phyloP scores from a whole-genome alignment of 2,888 invertebrate species.

The Andrena bicolor region DNA sequence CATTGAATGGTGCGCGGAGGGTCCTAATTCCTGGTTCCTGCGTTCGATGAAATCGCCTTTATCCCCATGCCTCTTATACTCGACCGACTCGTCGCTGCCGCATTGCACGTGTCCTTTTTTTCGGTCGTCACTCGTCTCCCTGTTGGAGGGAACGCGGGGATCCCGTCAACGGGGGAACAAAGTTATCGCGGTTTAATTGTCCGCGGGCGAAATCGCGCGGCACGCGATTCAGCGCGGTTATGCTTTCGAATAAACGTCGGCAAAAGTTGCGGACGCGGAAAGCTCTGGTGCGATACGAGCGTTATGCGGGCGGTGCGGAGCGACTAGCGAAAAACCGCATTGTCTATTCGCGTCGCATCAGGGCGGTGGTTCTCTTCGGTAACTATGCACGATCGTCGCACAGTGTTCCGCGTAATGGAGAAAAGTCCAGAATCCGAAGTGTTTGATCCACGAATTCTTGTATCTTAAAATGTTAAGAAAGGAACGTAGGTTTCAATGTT shows the following conservation, averaged over 20 bases:
- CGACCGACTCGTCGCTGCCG: background rate
- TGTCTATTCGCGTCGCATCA: slow-evolving; percentile 1
- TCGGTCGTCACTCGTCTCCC: background rate
- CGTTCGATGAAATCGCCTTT: slow-evolving; percentile 14
- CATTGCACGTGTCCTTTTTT: background rate
- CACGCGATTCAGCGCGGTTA: slow-evolving; percentile 1
- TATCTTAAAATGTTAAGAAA: too few relatives aligned
- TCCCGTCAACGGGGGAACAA: background rate
- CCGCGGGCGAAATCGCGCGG: slow-evolving; percentile 9
- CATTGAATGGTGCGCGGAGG: slow-evolving; percentile 29
- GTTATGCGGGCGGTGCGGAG: slow-evolving; percentile 27
- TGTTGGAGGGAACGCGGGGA: background rate
- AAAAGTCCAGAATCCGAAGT: too few relatives aligned
- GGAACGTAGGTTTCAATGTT: too few relatives aligned
- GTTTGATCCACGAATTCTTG: too few relatives aligned
- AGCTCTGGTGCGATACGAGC: slow-evolving; percentile 13
- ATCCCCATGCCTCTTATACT: slow-evolving; percentile 25
- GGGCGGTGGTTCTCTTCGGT: background rate
- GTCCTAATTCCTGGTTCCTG: slow-evolving; percentile 37
- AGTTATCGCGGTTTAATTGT: slow-evolving; percentile 12
- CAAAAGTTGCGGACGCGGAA: slow-evolving; percentile 12
- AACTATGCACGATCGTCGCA: background rate
- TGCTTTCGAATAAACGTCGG: slow-evolving; percentile 21
- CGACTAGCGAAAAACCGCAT: background rate
- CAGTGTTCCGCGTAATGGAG: too few relatives aligned